Base-by-base conservation (phyloP, 2,797 vertebrate species). In the Gymnoscopelus microlampas region DNA sequence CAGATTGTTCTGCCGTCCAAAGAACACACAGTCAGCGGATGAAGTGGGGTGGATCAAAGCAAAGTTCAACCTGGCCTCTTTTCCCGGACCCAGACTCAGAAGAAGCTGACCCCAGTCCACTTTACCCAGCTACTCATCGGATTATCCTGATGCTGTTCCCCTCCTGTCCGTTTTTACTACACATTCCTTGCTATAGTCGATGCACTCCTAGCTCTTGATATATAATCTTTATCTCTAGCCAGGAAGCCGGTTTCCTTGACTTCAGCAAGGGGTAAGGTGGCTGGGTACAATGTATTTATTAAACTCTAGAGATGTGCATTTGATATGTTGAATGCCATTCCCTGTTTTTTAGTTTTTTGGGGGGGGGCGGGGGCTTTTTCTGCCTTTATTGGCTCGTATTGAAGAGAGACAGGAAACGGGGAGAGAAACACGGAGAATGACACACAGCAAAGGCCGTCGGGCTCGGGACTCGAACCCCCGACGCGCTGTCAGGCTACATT, bases 1-100 rank as follows among this genome's bases (percentile, higher is more conserved):
- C 56, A 74, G 74, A 76, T 74, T 80, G 53, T 72, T 79, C 24
- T 54, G 74, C 47, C 69, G 59, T 82, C 77, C 69, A 75, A 81
- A 80, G 74, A 80, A 84, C 71, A 82, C 74, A 57, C 51, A 80
- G 79, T 76, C 81, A 81, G 84, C 35, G 15, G 76, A 85, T 72
- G 68, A 63, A 80, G 66, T 50, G 54, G 71, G 80, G 76, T 26
- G 82, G 82, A 87, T 85, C 82, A 84, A 80, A 79, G 74, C 70
- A 53, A 53, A 63, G 53, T 74, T 78, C 56, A 60, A 44, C 60
- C 76, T 69, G 55, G 50, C 69, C 49, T 68, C 62, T 62, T 67
- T 73, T 35, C 35, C 73, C 65, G 47, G 69, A 77, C 5, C 39
- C 69, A 63, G 66, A 48, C 19, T 39, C 63, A 8, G 24, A 74